Percentiles rank a stretch among this genome's conserved stretches.
Conservation (phyloP, 2,113 vertebrate genomes). For the Ursus arctos region DNA sequence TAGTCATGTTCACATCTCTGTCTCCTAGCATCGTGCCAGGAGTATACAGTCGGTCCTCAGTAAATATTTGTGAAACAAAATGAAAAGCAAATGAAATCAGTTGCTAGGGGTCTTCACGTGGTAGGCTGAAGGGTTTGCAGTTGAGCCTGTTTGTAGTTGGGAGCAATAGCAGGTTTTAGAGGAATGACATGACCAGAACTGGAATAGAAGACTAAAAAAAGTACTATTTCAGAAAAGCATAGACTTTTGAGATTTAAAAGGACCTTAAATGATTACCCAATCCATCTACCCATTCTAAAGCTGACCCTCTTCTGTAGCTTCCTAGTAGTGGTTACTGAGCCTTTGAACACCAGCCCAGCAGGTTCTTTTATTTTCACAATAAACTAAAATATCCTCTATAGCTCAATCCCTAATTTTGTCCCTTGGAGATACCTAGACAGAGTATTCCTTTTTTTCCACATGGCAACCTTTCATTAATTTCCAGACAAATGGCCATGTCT, state of each 20-base stretch:
- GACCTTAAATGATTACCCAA: not conserved
- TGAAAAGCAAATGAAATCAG: not conserved
- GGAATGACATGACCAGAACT: not conserved
- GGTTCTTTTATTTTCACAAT: constrained; percentile 13
- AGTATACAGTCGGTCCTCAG: not conserved
- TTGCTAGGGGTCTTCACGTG: not conserved
- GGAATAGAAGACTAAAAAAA: not conserved
- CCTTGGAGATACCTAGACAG: not conserved
- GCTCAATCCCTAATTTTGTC: constrained; percentile 11
- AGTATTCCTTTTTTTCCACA: not conserved
- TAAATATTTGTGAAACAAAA: constrained; percentile 32
- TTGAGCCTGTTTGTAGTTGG: not conserved
- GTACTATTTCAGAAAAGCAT: not conserved
- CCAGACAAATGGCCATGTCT: not conserved
- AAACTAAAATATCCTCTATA: not conserved
- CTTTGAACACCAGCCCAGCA: constrained; percentile 20
- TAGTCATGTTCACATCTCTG: not conserved
- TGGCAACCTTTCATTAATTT: not conserved
- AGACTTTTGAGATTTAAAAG: constrained; percentile 48
- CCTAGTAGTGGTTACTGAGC: not conserved
- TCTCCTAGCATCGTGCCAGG: not conserved
- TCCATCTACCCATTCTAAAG: not conserved
- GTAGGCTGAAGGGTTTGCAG: not conserved
- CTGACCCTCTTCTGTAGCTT: not conserved
- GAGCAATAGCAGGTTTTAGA: not conserved